Evolutionary conservation across 2,888 invertebrate species (phyloP), one percentile per base, ranked within the genome.

Genomic region (Drosophila anomalata): DNA sequence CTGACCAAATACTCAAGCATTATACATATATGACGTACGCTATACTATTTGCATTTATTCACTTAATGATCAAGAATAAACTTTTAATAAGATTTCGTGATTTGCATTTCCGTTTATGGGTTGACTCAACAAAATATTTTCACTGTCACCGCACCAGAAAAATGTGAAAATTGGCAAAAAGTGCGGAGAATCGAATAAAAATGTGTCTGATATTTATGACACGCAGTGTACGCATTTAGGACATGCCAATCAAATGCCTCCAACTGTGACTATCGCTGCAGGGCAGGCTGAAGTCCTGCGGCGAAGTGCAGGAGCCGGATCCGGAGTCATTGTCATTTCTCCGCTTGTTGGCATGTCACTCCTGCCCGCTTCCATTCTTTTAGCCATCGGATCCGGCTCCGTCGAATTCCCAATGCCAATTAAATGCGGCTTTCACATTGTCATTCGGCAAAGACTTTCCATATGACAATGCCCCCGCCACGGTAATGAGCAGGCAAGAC

Each of bases 231-330:
- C 52, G 70, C 76, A 78, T 78, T 81, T 84, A 76, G 63, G 68
- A 56, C 69, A 71, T 73, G 87, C 76, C 81, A 86, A 80, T 82
- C 81, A 82, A 86, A 86, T 55, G 63, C 63, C 74, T 80, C 84
- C 87, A 73, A 75, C 78, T 78, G 87, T 65, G 81, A 65, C 48
- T 57, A 24, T 42, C 54, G 14, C 54, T 26, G 69, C 44, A 54
- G 47, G 65, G 41, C 24, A 7, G 12, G 6, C 1, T 3, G 12
- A 11, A 12, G 36, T 20, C n/a, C 33, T 14, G 7, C 14, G 33
- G 56, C 3, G 24, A 36, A 63, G 53, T 53, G 44, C 53, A 52
- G 52, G 20, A 52, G 9, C 17, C 14, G 39, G 36, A 29, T 22
- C 14, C 36, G 66, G 36, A 65, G 66, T 65, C 65, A 66, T 55